A percentile compares a stretch with the other conserved stretches of the same genome.
These are phyloP conservation scores for Acronicta psi DNA, from an alignment of 2,888 invertebrate species.

Conservation along the genomic window DNA sequence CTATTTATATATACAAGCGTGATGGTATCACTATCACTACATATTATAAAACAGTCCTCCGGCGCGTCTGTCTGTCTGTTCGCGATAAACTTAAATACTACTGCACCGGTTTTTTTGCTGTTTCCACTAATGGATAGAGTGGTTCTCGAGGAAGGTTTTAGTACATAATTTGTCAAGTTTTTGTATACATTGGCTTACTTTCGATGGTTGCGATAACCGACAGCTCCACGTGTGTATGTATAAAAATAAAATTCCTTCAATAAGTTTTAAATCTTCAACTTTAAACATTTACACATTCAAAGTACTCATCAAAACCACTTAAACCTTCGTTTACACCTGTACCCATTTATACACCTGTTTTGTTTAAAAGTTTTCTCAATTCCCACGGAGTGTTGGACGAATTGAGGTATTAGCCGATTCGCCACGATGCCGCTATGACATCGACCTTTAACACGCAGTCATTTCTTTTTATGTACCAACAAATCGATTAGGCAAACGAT, in stretches of 20 bases:
- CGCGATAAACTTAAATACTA: too few species aligned
- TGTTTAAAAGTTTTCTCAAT: constrained; percentile 50
- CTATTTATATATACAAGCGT: too few species aligned
- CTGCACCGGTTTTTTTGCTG: too few species aligned
- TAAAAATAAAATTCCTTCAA: constrained; percentile 9
- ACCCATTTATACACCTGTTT: constrained; percentile 40
- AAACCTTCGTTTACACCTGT: constrained; percentile 46
- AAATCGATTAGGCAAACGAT: constrained; percentile 55
- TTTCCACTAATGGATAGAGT: too few species aligned
- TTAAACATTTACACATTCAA: constrained; percentile 18
- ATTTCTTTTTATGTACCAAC: constrained; percentile 57
- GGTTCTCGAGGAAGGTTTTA: too few species aligned
- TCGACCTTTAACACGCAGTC: constrained; percentile 53
- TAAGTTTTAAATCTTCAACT: constrained; percentile 9
- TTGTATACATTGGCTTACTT: too few species aligned
- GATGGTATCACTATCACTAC: too few species aligned
- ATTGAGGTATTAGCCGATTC: constrained; percentile 58
- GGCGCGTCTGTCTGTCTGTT: too few species aligned
- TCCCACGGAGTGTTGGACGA: constrained; percentile 53
- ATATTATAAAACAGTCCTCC: too few species aligned
- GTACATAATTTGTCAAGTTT: too few species aligned
- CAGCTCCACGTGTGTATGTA: too few species aligned
- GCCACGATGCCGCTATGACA: constrained; percentile 57
- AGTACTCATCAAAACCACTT: constrained; percentile 42
- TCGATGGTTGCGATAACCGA: too few species aligned